phyloP scores from a whole-genome alignment of 2,888 invertebrate genomes.

The Tortricodes alternella region DNA sequence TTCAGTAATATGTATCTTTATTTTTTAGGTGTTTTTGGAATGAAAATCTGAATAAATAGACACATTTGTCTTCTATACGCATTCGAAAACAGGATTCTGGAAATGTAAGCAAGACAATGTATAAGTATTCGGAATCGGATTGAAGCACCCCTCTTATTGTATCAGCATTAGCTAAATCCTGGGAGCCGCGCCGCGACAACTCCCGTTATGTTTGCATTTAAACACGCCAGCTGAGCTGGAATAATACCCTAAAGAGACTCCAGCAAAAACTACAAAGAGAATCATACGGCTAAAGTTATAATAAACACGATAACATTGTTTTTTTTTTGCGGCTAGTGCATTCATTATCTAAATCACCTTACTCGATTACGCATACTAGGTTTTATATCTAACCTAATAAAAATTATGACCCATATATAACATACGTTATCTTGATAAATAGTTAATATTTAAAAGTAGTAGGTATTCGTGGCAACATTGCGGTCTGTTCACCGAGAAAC shows the following conservation, averaged over 20 bases:
- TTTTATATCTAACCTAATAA: no score
- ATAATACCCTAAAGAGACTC: slow-evolving; percentile 16
- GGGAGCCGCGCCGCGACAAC: slow-evolving; percentile 46
- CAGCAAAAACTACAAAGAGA: slow-evolving; percentile 8
- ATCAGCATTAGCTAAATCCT: slow-evolving; percentile 56
- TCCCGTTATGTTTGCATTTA: slow-evolving; percentile 48
- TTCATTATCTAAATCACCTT: background rate
- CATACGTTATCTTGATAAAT: no score
- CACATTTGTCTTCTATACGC: no score
- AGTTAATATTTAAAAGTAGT: no score
- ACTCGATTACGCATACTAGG: background rate
- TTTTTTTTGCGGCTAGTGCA: background rate
- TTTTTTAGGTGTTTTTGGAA: no score
- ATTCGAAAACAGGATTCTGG: background rate
- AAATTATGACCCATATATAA: no score
- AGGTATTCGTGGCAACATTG: no score
- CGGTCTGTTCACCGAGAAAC: background rate
- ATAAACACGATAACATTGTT: background rate
- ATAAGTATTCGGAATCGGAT: slow-evolving; percentile 25
- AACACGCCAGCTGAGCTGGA: slow-evolving; percentile 31
- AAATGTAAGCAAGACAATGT: background rate
- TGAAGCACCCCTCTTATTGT: slow-evolving; percentile 51
- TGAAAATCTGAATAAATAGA: no score
- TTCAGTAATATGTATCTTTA: background rate
- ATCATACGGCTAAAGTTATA: background rate